Base-by-base conservation (phyloP, 2,888 invertebrate species). In the Yponomeuta evonymella region DNA sequence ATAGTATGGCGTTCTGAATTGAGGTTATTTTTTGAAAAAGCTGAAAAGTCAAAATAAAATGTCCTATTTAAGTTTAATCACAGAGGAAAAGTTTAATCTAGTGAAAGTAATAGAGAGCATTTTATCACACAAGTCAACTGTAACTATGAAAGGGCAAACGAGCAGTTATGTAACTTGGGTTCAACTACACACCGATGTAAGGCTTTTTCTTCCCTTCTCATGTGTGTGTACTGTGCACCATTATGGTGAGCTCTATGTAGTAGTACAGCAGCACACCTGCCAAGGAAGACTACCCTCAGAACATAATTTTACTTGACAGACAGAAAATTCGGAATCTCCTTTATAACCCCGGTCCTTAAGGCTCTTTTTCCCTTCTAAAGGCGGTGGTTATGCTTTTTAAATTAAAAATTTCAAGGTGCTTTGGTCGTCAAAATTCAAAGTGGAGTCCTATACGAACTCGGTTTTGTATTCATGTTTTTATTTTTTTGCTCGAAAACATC, bases 81-180 rank as follows among this genome's bases (percentile, higher is more conserved):
- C 23, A 23, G 23, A 6, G 43, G 5, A 43, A 43, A 43, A 43
- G 43, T 8, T 36, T 36, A 36, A 4, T 36, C 36, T 36, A 36
- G 9, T 51, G 10, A 51, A 12, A 51, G 51, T 15, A 12, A 15
- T 84, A 82, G 15, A 43, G 88, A 88, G 88, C 82, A 84, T 75
- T 75, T 63, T 80, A 73, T 75, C 67, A 69, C 72, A 75, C 67
- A 73, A 70, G 69, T 71, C 58, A 64, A 70, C 72, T 76, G 43
- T 48, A 48, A 76, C 81, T 82, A 79, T 81, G 82, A 84, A 84
- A 86, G 84, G 84, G 81, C 83, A 79, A 78, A 74, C 79, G 81
- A 82, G 80, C 78, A 79, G 81, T 78, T 81, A 81, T 82, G 81
- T 79, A 78, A 77, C 74, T 48, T 9, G 63, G 58, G 29, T 65